Base-by-base conservation (phyloP, 2,797 vertebrate genomes). In the Phataginus tetradactyla region DNA sequence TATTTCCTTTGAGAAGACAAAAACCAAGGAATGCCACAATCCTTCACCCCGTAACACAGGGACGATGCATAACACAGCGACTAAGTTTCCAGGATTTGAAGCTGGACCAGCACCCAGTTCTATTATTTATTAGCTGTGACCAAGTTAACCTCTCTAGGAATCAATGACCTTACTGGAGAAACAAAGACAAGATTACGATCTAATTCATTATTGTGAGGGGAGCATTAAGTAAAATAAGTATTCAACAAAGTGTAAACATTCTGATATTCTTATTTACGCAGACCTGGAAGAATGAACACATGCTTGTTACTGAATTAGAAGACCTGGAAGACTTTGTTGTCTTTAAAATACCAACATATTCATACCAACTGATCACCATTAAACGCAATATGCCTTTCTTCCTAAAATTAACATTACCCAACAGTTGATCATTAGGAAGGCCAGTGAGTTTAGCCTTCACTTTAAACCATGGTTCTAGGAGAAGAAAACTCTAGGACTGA, bases 91-190 rank as follows among this genome's bases (percentile, higher is more conserved):
- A 64, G 25, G 29, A 75, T 34, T 80, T 51, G 45, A 86, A 86
- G n/a, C 37, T 64, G 21, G 15, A 79, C 42, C 25, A 77, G 90
- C 74, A 75, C 6, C 39, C 37, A 69, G 11, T n/a, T 94, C 39
- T 77, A 53, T 17, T 20, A 27, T 91, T 61, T 92, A 63, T 63
- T 63, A 77, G 1, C 27, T 96, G 0, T 45, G 15, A 96, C 45
- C 11, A 78, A 72, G 49, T 85, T 77, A 96, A 72, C 7, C 27
- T 91, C n/a, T 90, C 29, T 15, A 94, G 51, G n/a, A 95, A 96
- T 85, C 61, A 88, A 57, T n/a, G 34, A 92, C 39, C 37, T 68
- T 51, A 83, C 29, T 20, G 84, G 55, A 96, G 11, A 83, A 91
- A 27, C n/a, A 83, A 95, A 93, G 63, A 32, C 57, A 92, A 69